Conservation (phyloP, 2,888 invertebrate species). For the Lymantria monacha region DNA sequence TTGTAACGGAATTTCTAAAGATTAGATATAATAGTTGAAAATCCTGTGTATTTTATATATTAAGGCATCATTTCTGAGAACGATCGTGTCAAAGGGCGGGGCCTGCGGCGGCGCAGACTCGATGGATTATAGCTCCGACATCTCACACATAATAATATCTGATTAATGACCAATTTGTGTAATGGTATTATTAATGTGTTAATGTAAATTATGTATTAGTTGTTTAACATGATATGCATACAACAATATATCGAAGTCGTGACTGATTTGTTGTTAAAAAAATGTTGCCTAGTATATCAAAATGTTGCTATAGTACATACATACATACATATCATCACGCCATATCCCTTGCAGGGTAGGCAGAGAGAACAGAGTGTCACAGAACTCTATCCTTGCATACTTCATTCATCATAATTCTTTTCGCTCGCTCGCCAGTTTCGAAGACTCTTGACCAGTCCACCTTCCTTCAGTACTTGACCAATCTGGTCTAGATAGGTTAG, state of each 20-base stretch:
- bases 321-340: no score
- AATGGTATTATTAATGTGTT: constrained; percentile 28
- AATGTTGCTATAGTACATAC: no score
- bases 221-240: constrained; percentile 2
- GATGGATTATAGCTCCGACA: constrained; percentile 28
- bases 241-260: neutral
- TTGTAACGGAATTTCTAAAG: constrained; percentile 12
- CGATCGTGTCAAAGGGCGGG: constrained; percentile 42
- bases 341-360: no score
- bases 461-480: no score
- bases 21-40: constrained; percentile 13
- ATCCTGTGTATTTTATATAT: constrained; percentile 17
- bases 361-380: no score
- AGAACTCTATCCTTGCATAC: no score
- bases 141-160: constrained; percentile 36
- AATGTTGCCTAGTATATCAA: no score
- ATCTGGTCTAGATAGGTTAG: no score
- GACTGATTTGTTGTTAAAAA: neutral
- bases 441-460: no score
- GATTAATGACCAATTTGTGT: constrained; percentile 38
- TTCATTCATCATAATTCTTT: no score
- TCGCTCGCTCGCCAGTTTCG: no score
- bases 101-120: constrained; percentile 28
- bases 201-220: constrained; percentile 18
- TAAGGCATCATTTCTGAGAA: constrained; percentile 27